Conservation (phyloP, 2,797 vertebrate species). For the Ptychadena robeensis region DNA sequence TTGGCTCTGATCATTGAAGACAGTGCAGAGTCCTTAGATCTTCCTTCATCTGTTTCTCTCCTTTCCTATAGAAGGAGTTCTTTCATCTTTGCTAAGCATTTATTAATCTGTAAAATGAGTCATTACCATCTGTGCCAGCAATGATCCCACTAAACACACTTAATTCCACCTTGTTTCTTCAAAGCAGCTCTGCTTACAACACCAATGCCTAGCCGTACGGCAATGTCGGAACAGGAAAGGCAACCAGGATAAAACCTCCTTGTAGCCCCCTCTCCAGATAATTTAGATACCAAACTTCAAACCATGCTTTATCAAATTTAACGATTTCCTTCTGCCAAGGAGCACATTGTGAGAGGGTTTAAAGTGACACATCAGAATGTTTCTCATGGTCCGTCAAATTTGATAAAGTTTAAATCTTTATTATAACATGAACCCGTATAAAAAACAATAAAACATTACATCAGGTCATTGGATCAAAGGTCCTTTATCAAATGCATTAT, state of each 20-base stretch:
- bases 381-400: too few relatives aligned
- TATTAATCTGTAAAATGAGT: conserved; percentile 49
- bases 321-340: too few relatives aligned
- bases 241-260: not conserved
- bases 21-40: conserved; percentile 17
- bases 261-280: not conserved
- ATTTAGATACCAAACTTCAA: not conserved
- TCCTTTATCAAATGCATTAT: too few relatives aligned
- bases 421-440: too few relatives aligned
- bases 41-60: not conserved
- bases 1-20: conserved; percentile 13
- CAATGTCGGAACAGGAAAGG: not conserved
- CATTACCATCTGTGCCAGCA: conserved; percentile 29
- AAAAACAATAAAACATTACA: too few relatives aligned
- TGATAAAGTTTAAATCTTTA: too few relatives aligned
- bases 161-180: conserved; percentile 36
- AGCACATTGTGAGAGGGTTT: too few relatives aligned
- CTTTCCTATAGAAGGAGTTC: not conserved
- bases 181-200: conserved; percentile 26
- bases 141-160: conserved; percentile 24
- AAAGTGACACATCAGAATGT: too few relatives aligned
- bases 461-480: too few relatives aligned
- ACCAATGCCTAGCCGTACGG: not conserved
- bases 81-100: conserved; percentile 49
- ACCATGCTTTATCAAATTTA: too few relatives aligned